Evolutionary conservation across 1,140 invertebrate genomes (phyloP), one percentile per base, ranked within the genome.

Genomic region (Musca vetustissima): DNA sequence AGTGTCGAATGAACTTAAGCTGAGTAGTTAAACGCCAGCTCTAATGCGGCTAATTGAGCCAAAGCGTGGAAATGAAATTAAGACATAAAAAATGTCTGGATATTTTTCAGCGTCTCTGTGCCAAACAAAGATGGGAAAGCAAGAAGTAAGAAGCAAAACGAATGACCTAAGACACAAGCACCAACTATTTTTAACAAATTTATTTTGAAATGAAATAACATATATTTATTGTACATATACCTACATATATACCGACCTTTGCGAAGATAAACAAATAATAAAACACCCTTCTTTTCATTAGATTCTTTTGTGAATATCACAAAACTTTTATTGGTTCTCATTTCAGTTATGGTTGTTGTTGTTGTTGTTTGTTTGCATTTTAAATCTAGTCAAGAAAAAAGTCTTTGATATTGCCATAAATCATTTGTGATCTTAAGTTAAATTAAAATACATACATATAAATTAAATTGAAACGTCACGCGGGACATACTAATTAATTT

Each of bases 301-400:
- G 6, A 43, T 43, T 67, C 53, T 25, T 69, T 69, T 69, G 67
- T 69, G 67, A 69, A 69, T 69, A 69, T 69, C 59, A 69, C 67
- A 69, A 69, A 69, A 32, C 17, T 19, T 55, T 69, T 69, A 69
- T 69, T 69, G 32, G 2, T 36, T 61, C 8, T 52, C 21, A 19
- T 52, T 52, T 21, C 8, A 21, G 1, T 52, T 52, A 3, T 52
- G 19, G 17, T 52, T 52, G 21, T 52, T 52, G 17, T 49, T 49
- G 15, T 15, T 49, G 6, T 49, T 49, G 6, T 49, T 49, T 3
- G 28, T 43, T 43, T 43, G 36, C 36, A 13, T 43, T 36, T 36
- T 43, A 43, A 43, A 43, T 43, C 36, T 43, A 43, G 36, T 43
- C 36, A 61, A 28, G 28, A 13, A 61, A 36, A 61, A 61, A 61